These are phyloP conservation scores for Phaetusa simplex DNA, from an alignment of 2,113 vertebrate species.

Conservation along the genomic window DNA sequence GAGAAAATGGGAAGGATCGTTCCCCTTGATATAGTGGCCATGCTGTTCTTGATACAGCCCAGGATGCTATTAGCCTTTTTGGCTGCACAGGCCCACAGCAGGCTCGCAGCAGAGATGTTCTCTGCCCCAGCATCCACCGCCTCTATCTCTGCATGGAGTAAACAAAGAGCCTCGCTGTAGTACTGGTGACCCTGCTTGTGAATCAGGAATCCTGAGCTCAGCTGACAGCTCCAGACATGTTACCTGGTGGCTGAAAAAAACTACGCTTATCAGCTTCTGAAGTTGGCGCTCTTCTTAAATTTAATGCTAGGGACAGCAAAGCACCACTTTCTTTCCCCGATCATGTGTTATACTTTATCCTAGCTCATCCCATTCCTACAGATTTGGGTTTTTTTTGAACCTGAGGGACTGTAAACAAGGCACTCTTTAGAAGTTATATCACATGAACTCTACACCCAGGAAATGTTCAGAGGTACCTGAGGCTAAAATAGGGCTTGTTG, in stretches of 20 bases:
- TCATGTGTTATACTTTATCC: background rate
- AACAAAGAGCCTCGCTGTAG: background rate
- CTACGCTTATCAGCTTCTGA: background rate
- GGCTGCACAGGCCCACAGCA: background rate
- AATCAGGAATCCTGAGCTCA: background rate
- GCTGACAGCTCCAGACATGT: background rate
- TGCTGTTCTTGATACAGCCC: background rate
- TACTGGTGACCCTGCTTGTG: background rate
- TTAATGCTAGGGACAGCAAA: background rate
- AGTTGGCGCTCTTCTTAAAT: background rate
- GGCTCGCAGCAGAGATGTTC: background rate
- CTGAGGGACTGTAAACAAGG: background rate
- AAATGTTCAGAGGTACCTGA: background rate
- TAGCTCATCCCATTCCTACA: background rate
- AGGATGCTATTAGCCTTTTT: background rate
- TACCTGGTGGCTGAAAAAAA: background rate
- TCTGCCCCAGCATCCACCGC: accelerated
- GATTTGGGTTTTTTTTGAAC: background rate
- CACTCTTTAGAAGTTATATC: background rate
- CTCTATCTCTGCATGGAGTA: background rate
- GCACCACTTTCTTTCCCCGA: background rate
- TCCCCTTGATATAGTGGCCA: background rate
- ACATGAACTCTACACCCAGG: background rate
- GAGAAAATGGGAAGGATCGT: background rate
- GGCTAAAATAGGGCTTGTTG: background rate